Evolutionary conservation across 2,888 invertebrate genomes (phyloP), one percentile per base, ranked within the genome.

Genomic region (Hyposoter dolosus): DNA sequence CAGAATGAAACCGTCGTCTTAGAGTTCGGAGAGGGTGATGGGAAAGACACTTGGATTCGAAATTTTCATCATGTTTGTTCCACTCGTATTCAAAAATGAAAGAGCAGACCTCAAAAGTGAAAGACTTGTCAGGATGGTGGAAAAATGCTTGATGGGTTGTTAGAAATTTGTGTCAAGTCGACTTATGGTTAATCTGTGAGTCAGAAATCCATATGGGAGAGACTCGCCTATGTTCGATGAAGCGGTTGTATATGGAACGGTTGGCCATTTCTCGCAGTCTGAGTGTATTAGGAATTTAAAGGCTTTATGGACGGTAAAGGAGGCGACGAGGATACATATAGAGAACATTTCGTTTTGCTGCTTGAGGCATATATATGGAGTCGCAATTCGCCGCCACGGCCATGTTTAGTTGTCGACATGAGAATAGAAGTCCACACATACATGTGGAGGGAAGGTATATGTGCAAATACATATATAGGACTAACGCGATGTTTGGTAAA

Each of bases 341-440:
- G 45, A 50, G 45, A 75, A 69, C 60, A 75, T 56, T 75, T n/a
- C 53, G 77, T 80, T 82, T 66, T 32, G 80, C 78, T 72, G 84
- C 83, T 75, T 72, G 82, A 83, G 82, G 79, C 82, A 83, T 87
- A 85, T 89, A 89, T 88, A 83, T 89, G 85, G 85, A 88, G 88
- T 86, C 88, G 89, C 84, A 88, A 88, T 86, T 87, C 77, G 83
- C 87, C 84, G 86, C 71, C 82, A 86, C 89, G 85, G 88, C 89
- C 88, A 89, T 89, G 89, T 89, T 89, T 88, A 84, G 56, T 53
- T 53, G 69, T 71, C 66, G 74, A 53, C 43, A 53, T 79, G 47
- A 28, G 81, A 85, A 83, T 47, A 72, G 78, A 76, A 71, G 40
- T 17, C 60, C 17, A 12, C 9, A 35, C 40, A 23, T 60, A 23